Base-by-base conservation (phyloP, 2,888 invertebrate genomes). In the Scelioninae gen. 1 region DNA sequence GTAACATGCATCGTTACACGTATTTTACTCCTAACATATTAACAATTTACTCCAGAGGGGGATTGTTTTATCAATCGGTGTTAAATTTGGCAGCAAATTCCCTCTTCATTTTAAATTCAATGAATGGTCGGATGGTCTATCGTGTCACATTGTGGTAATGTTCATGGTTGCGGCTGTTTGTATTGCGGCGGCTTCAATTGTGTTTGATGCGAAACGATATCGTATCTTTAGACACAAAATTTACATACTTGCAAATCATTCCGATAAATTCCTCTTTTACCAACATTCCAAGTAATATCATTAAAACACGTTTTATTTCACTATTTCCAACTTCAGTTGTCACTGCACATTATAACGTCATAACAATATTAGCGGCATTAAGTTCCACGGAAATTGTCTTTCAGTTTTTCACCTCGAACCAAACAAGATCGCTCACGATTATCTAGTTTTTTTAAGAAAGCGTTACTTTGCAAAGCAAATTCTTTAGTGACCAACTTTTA, bases 311-410 rank as follows among this genome's bases (percentile, higher is more conserved):
- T 38, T 32, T 56, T 56, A 68, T 56, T 68, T 56, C 34, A 16
- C 32, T 43, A 43, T 15, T 10, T 13, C 5, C 68, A 15, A 43
- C 66, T 55, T 53, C 31, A 43, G 29, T 15, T 55, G 55, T 68
- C 66, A 68, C 43, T 68, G 66, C 23, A 31, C 43, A 43, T 68
- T 55, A 68, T 55, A 55, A 55, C 66, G 55, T 55, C 55, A 68
- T 68, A 68, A 68, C 68, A 68, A 45, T 16, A 56, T 66, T 45
- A 68, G 55, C 56, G 56, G 56, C 56, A 32, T 68, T 45, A 47
- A 55, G 2, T 56, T 56, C 68, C 56, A 32, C 55, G 68, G 68
- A 68, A 68, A 68, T 56, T 56, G 56, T 45, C 56, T 68, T 56
- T 56, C n/a, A 38, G 16, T 68, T 68, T 56, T 56, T 68, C 45